A percentile compares a stretch with the other conserved stretches of the same genome.
Conservation (phyloP, 2,888 invertebrate genomes). For the Steromphala cineraria region DNA sequence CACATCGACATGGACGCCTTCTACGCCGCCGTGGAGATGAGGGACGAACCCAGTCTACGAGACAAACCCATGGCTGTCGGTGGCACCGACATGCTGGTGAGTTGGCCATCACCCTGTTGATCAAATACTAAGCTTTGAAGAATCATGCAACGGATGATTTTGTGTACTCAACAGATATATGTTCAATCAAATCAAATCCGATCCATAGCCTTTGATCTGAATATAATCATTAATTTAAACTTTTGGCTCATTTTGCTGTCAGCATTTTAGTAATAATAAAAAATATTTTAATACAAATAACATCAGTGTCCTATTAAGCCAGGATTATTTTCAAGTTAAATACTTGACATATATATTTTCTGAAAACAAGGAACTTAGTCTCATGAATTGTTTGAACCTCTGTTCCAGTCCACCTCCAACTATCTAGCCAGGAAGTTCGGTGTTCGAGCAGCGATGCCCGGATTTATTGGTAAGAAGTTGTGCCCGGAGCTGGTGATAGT, state of each 20-base stretch:
- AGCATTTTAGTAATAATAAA: too few species aligned
- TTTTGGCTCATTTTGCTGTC: too few species aligned
- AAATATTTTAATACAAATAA: too few species aligned
- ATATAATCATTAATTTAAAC: too few species aligned
- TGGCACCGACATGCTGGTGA: slow-evolving; percentile 78
- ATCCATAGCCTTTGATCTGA: too few species aligned
- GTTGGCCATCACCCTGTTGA: neutral
- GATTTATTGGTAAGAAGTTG: slow-evolving; percentile 79
- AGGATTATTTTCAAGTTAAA: too few species aligned
- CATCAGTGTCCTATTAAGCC: too few species aligned
- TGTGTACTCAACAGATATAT: too few species aligned
- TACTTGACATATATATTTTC: too few species aligned
- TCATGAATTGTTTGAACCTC: neutral
- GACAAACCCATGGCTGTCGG: slow-evolving; percentile 81
- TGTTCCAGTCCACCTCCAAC: slow-evolving; percentile 79
- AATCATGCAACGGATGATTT: too few species aligned
- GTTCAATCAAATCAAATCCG: too few species aligned
- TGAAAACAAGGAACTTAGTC: neutral
- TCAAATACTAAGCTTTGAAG: too few species aligned
- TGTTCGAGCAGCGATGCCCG: slow-evolving; percentile 81
- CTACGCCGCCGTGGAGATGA: slow-evolving; percentile 80
- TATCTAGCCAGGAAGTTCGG: slow-evolving; percentile 80
- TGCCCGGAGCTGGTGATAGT: slow-evolving; percentile 79
- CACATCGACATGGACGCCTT: slow-evolving; percentile 82
- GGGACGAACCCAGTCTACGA: slow-evolving; percentile 73